Evolutionary conservation across 2,797 vertebrate genomes (phyloP), one percentile per base, ranked within the genome.

Genomic region (Thamnophis elegans): DNA sequence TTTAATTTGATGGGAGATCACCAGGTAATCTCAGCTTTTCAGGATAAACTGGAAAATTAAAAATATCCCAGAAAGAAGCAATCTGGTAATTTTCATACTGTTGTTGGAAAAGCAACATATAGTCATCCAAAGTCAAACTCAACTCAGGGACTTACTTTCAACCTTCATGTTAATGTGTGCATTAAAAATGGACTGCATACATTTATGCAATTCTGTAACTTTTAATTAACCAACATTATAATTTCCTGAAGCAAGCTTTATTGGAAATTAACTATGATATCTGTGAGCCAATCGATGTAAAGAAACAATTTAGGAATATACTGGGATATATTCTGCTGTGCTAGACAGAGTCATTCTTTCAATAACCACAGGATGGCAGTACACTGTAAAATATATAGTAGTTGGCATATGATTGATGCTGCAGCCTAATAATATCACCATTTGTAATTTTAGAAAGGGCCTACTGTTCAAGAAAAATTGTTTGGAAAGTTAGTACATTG

Each of bases 351-450:
- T 88, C 0, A 0, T 94, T 90, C 86, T 0, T 18, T 4, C 0
- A 10, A 20, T 0, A 68, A 51, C 96, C 97, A 96, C 96, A 95
- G 26, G 97, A 96, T 97, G 97, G 97, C 96, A 96, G 95, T 94
- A 91, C 25, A 85, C 36, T 60, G 96, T 88, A 94, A 93, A 91
- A 58, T 94, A 97, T 96, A 88, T 94, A 10, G 28, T 0, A 20
- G 4, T 7, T 28, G 4, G 25, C 88, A 36, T 53, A 32, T 59
- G 25, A 56, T 82, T 0, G 13, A 82, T 55, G 36, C 5, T 6
- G 1, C 56, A 11, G 85, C 93, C 89, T 55, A 88, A 85, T 86
- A 86, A 78, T 20, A 55, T 59, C 60, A 62, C 28, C 11, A 89
- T 93, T 89, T 87, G 58, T 93, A 92, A 91, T 94, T 96, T 93